A percentile compares a stretch with the other conserved stretches of the same genome.
Conservation (phyloP, 2,797 vertebrate genomes). For the Micrastur ruficollis region DNA sequence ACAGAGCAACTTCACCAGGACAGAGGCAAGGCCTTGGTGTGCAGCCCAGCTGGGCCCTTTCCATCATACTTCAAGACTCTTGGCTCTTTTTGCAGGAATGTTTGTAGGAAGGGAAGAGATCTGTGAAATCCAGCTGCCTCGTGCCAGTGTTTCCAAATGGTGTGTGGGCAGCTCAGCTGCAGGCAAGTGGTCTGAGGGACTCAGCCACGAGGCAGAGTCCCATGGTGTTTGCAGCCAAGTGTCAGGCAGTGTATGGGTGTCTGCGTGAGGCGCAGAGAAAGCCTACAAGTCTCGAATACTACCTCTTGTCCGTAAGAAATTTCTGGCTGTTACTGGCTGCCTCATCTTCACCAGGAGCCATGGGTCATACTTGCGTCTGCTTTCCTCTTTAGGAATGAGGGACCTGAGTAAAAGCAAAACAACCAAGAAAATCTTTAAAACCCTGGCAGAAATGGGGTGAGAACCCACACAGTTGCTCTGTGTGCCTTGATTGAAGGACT, state of each 20-base stretch:
- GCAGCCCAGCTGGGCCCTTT: accelerated
- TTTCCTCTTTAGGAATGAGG: neutral
- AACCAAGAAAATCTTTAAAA: neutral
- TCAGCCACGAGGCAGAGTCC: neutral
- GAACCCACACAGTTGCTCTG: neutral
- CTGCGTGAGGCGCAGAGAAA: neutral
- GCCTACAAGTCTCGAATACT: neutral
- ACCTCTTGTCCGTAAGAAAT: neutral
- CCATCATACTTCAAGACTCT: neutral
- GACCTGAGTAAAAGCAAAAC: neutral
- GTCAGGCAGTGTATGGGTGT: neutral
- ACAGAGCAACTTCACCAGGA: neutral
- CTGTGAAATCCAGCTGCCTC: neutral
- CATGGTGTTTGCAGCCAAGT: neutral
- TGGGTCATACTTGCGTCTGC: accelerated
- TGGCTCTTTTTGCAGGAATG: neutral
- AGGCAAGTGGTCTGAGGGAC: neutral
- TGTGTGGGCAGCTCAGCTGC: neutral
- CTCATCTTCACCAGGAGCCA: neutral
- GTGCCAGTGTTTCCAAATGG: accelerated
- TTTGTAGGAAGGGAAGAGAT: neutral
- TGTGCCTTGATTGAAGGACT: neutral
- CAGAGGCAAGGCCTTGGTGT: neutral
- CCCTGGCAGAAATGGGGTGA: neutral
- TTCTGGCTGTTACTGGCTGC: neutral